Conservation (phyloP, 1,140 invertebrate species). For the Apis dorsata region DNA sequence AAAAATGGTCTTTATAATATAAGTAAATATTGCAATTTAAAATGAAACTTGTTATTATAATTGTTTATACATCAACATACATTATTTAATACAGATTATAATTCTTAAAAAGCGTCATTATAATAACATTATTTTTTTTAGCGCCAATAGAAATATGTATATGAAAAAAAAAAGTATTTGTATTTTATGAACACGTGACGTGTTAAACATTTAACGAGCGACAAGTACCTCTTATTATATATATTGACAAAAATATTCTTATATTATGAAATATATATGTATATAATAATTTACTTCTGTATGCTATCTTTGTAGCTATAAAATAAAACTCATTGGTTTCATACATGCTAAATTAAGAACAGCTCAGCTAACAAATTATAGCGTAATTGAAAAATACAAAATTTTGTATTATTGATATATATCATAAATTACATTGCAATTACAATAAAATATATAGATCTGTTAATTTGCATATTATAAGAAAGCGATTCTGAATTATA, state of each 20-base stretch:
- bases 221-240: slow-evolving; percentile 19
- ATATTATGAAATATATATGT: slow-evolving; percentile 36
- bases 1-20: not conserved
- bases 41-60: not conserved
- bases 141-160: slow-evolving; percentile 1
- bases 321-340: slow-evolving; percentile 34
- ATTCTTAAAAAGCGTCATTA: not conserved
- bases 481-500: slow-evolving; percentile 70
- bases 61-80: not conserved
- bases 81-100: not conserved
- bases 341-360: slow-evolving; percentile 46
- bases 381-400: slow-evolving; percentile 7
- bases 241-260: slow-evolving; percentile 44
- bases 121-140: not conserved
- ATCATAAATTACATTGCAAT: slow-evolving; percentile 40
- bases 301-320: slow-evolving; percentile 15
- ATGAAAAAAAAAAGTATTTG: not conserved
- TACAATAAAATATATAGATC: slow-evolving; percentile 63
- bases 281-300: slow-evolving; percentile 40
- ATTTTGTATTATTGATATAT: slow-evolving; percentile 19
- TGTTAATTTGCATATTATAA: slow-evolving; percentile 54
- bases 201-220: slow-evolving; percentile 23
- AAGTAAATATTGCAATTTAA: slow-evolving; percentile 4
- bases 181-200: not conserved
- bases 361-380: slow-evolving; percentile 50